A percentile compares a stretch with the other conserved stretches of the same genome.
Evolutionary conservation across 2,888 invertebrate species (phyloP).

Genomic region (Sclerodermus sp.): DNA sequence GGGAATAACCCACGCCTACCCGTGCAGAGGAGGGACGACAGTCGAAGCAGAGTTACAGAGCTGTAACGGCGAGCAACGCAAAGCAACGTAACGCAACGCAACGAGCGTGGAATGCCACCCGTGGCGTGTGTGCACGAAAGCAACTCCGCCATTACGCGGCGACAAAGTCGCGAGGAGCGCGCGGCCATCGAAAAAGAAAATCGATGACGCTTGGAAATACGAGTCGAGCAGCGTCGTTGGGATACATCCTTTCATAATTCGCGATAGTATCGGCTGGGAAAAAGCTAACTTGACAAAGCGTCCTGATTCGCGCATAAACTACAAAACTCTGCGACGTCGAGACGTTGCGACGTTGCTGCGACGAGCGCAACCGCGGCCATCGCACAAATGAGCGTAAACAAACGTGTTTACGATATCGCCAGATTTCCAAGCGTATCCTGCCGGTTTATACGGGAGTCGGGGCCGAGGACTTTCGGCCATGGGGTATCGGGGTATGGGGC

Average conservation of each 20-base stretch:
- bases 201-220: background rate
- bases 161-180: background rate
- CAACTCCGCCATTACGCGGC: background rate
- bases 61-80: too few species aligned
- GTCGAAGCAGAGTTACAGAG: too few species aligned
- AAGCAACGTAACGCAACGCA: too few species aligned
- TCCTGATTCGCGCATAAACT: constrained; percentile 26
- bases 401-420: constrained; percentile 32
- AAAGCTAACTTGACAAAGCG: background rate
- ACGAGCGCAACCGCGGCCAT: constrained; percentile 18
- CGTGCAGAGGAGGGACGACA: too few species aligned
- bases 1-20: too few species aligned
- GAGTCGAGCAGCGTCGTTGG: background rate
- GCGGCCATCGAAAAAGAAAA: background rate
- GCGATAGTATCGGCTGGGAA: background rate
- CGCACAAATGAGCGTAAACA: constrained; percentile 32
- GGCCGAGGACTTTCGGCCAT: too few species aligned
- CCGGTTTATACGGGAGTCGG: constrained; percentile 11
- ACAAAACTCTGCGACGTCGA: too few species aligned
- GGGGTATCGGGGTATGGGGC: too few species aligned
- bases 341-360: too few species aligned
- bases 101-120: too few species aligned
- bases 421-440: constrained; percentile 1
- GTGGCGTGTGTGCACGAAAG: too few species aligned
- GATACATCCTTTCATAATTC: background rate